A percentile compares a stretch with the other conserved stretches of the same genome.
Evolutionary conservation across 2,888 invertebrate genomes (phyloP).

Genomic region (Yponomeuta evonymella): DNA sequence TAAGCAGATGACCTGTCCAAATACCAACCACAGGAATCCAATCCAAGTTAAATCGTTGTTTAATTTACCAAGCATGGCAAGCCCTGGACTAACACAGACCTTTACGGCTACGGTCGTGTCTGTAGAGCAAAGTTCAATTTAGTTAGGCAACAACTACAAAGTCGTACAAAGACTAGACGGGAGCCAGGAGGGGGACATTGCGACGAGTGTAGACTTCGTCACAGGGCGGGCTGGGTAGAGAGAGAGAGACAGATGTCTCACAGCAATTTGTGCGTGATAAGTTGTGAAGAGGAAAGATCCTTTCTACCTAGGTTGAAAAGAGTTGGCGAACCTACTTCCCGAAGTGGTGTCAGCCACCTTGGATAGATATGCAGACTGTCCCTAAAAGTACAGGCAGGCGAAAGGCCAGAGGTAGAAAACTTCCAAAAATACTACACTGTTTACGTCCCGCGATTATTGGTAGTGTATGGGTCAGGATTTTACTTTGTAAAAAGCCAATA

Average conservation of each 20-base stretch:
- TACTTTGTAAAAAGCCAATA: no score
- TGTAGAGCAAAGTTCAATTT: slow-evolving; percentile 1
- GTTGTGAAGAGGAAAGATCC: neutral
- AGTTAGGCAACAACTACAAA: neutral
- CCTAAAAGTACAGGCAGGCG: no score
- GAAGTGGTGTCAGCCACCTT: no score
- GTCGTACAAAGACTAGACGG: neutral
- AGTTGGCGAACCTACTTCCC: no score
- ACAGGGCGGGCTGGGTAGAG: neutral
- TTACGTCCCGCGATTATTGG: no score
- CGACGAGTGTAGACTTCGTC: neutral
- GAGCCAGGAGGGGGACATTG: neutral
- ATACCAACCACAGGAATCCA: neutral
- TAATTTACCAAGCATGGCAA: neutral
- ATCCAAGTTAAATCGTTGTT: neutral
- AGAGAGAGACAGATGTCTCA: neutral
- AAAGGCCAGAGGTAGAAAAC: no score
- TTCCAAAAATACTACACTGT: no score
- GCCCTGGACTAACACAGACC: neutral
- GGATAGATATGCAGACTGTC: no score
- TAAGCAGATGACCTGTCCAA: neutral
- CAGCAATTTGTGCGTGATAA: neutral
- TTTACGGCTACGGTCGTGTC: neutral
- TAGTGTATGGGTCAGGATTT: no score
- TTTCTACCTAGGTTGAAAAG: no score